Percentiles rank a stretch among this genome's conserved stretches.
Conservation (phyloP, 2,113 vertebrate genomes). For the Salminus brasiliensis region DNA sequence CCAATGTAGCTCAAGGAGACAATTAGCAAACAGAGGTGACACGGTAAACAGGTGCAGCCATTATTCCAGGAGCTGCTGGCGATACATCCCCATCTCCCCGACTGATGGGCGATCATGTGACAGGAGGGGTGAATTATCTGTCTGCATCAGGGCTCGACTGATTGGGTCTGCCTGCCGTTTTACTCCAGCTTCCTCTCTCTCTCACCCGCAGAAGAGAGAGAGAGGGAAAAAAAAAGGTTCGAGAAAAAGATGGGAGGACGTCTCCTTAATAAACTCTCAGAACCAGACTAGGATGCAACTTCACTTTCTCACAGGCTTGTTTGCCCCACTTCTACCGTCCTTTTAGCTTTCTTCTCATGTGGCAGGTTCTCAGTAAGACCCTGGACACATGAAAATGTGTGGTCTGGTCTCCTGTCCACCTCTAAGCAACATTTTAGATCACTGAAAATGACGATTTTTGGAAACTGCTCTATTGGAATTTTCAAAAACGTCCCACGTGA, state of each 20-base stretch:
- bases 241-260: constrained; percentile 31
- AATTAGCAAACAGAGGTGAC: constrained; percentile 99
- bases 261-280: constrained; percentile 45
- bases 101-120: constrained; percentile 91
- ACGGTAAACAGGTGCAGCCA: constrained; percentile 98
- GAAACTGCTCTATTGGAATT: background rate
- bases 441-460: background rate
- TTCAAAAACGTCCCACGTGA: background rate
- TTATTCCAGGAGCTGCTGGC: constrained; percentile 97
- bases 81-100: constrained; percentile 95
- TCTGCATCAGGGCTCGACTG: constrained; percentile 86
- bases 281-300: constrained; percentile 12
- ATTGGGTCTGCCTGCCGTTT: constrained; percentile 83
- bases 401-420: background rate
- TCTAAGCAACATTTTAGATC: background rate
- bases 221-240: constrained; percentile 69
- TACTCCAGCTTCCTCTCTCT: constrained; percentile 74
- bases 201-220: constrained; percentile 49
- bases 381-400: background rate
- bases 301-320: constrained; percentile 4
- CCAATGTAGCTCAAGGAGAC: constrained; percentile 97
- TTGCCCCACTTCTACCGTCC: constrained; percentile 4
- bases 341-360: constrained; percentile 16
- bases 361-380: background rate
- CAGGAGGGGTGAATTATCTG: constrained; percentile 91